These are phyloP conservation scores for Calephelis perditalis DNA, from an alignment of 2,888 invertebrate species.

Conservation along the genomic window DNA sequence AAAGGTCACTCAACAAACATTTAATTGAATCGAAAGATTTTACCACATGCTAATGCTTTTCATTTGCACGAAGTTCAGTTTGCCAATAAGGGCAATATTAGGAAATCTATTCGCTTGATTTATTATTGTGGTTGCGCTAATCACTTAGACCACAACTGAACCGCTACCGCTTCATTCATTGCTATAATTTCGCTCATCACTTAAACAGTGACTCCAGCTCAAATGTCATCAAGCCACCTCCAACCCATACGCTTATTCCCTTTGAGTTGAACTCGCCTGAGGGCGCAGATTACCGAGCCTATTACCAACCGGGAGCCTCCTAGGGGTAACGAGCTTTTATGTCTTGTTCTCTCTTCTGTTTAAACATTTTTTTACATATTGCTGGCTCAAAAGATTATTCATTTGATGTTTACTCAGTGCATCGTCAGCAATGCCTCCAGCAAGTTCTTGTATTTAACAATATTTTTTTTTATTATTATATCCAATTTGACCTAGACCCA, in stretches of 20 bases:
- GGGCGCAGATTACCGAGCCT: slow-evolving; percentile 27
- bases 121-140: no score
- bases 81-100: no score
- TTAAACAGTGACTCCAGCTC: slow-evolving; percentile 15
- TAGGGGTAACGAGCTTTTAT: neutral
- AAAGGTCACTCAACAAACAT: no score
- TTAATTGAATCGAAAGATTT: no score
- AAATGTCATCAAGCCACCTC: slow-evolving; percentile 31
- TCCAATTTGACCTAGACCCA: no score
- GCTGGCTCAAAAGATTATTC: slow-evolving; percentile 7
- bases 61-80: no score
- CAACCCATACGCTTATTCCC: slow-evolving; percentile 14
- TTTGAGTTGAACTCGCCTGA: slow-evolving; percentile 29
- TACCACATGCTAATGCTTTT: no score
- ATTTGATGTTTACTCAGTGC: slow-evolving; percentile 3
- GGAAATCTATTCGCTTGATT: no score
- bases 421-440: no score
- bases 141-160: no score
- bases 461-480: no score
- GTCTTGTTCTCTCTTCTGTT: neutral
- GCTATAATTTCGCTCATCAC: neutral
- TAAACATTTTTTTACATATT: neutral
- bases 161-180: neutral
- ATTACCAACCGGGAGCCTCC: slow-evolving; percentile 22
- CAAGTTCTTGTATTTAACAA: no score